Conservation (phyloP, 2,888 invertebrate genomes). For the Coenonympha arcania region DNA sequence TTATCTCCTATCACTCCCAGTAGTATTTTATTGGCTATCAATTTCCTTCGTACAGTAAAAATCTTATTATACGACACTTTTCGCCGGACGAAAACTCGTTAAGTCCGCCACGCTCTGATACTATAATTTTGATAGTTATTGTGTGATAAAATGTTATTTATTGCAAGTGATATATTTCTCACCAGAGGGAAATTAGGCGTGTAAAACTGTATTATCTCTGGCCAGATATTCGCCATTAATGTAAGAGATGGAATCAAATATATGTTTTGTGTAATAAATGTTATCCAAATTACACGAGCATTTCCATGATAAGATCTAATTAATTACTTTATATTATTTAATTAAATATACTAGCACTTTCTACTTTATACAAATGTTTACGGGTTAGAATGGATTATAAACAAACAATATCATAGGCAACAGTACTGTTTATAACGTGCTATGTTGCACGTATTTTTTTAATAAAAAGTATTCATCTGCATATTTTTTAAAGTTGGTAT, state of each 20-base stretch:
- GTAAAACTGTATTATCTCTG: constrained; percentile 15
- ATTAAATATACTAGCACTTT: background rate
- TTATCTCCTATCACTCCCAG: constrained; percentile 22
- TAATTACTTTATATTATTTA: background rate
- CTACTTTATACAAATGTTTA: too few species aligned
- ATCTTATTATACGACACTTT: constrained; percentile 40
- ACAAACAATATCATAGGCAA: too few species aligned
- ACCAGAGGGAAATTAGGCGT: constrained; percentile 18
- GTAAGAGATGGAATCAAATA: constrained; percentile 4
- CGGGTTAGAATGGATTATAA: too few species aligned
- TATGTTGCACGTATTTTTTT: too few species aligned
- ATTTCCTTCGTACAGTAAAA: constrained; percentile 35
- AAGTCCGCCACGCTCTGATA: constrained; percentile 23
- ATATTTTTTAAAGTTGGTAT: too few species aligned
- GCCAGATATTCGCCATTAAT: constrained; percentile 11
- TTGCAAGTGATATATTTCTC: constrained; percentile 21
- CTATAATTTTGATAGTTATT: constrained; percentile 30
- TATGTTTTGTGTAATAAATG: background rate
- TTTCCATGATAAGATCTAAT: background rate
- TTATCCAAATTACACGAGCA: background rate
- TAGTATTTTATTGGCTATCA: constrained; percentile 47
- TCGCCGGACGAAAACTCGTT: constrained; percentile 28
- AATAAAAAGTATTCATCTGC: too few species aligned
- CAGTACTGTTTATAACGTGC: too few species aligned
- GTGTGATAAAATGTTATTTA: constrained; percentile 27